phyloP scores from a whole-genome alignment of 1,140 invertebrate genomes.

The Periplaneta americana region DNA sequence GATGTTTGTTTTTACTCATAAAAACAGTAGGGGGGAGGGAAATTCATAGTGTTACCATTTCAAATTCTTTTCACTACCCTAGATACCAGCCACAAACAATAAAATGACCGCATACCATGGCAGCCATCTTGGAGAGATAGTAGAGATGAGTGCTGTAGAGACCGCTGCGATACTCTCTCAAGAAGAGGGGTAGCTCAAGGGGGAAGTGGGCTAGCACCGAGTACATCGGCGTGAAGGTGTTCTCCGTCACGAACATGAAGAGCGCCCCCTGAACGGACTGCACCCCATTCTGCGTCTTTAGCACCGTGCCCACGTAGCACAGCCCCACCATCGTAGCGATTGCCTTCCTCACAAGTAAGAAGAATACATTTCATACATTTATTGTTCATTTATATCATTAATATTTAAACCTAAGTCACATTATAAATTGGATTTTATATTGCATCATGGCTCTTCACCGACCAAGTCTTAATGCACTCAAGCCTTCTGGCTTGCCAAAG shows the following conservation, averaged over 20 bases:
- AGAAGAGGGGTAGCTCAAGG: conserved; percentile 67
- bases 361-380: too few species aligned
- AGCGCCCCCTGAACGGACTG: conserved; percentile 77
- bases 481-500: too few species aligned
- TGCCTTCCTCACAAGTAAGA: conserved; percentile 41
- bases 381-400: too few species aligned
- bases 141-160: conserved; percentile 68
- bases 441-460: too few species aligned
- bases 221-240: conserved; percentile 83
- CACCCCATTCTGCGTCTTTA: conserved; percentile 64
- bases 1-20: too few species aligned
- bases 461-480: too few species aligned
- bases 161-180: conserved; percentile 70
- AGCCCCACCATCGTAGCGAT: conserved; percentile 70
- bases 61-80: too few species aligned
- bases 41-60: too few species aligned
- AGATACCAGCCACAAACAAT: too few species aligned
- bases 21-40: too few species aligned
- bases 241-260: conserved; percentile 80
- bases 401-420: too few species aligned
- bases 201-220: conserved; percentile 73
- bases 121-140: conserved; percentile 66
- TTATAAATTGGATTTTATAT: too few species aligned
- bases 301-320: conserved; percentile 66
- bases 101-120: conserved; percentile 57